Evolutionary conservation across 2,113 vertebrate species (phyloP), one percentile per base, ranked within the genome.

Genomic region (Artemisiospiza belli): DNA sequence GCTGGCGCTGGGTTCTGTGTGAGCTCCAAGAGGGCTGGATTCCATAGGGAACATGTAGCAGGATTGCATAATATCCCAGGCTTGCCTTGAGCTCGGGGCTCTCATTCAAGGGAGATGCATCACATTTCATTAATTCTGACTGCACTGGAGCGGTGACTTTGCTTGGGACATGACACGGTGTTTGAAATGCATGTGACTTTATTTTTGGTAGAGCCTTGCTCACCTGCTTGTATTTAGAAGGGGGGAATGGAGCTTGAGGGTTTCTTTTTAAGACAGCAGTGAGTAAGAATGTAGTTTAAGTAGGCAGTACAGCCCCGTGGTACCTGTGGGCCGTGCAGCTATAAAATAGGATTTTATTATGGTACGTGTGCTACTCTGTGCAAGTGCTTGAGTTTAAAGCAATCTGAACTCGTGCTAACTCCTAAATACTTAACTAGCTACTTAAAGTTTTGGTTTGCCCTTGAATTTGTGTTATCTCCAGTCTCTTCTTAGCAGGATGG

Each of bases 1-100:
- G 1, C 49, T 85, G 30, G 5, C 0, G 0, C 19, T n/a, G 79
- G 8, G 1, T 20, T 67, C 74, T 47, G 33, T 28, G 12, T 17
- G 10, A 49, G 31, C 55, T 69, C 57, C 37, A 5, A 5, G 54
- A 54, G 31, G 20, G 51, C 46, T 57, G 52, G 24, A 6, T 49
- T 81, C 12, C 6, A 0, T 24, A 20, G 44, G 70, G 31, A 54
- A 7, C 12, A 2, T 19, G 62, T 57, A 43, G 70, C 24, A 84
- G 9, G 3, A 2, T 88, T 92, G 9, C 22, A 2, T 72, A 76
- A 76, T 12, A 15, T 6, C 49, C 18, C 0, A 2, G 25, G 20
- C 22, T 11, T 1, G 0, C 1, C 2, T 30, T 66, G 51, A 37
- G 79, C 51, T 72, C 11, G 0, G 22, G 63, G 25, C 21, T 23